These are phyloP conservation scores for Gobio occitaniae DNA, from an alignment of 2,797 vertebrate species.

Conservation along the genomic window DNA sequence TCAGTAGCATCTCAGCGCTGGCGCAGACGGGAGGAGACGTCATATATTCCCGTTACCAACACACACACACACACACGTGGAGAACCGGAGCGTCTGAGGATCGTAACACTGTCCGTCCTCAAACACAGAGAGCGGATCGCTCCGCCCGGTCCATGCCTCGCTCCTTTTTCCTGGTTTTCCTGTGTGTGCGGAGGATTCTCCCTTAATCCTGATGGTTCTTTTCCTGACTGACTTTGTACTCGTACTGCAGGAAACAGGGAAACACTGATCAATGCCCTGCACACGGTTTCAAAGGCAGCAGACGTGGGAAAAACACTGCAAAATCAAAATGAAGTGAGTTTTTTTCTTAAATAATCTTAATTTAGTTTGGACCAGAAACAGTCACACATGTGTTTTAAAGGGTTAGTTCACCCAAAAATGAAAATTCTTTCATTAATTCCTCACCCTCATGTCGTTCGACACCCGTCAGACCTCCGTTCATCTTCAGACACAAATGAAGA, in stretches of 20 bases:
- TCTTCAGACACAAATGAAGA: too few relatives aligned
- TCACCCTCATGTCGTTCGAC: too few relatives aligned
- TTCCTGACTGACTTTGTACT: slow-evolving; percentile 89
- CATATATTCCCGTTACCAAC: neutral
- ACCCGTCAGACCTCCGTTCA: too few relatives aligned
- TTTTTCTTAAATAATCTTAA: too few relatives aligned
- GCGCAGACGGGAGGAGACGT: slow-evolving; percentile 11
- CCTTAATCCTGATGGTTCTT: slow-evolving; percentile 92
- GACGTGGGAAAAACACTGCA: neutral
- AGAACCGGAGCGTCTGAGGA: slow-evolving; percentile 28
- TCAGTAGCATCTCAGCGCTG: slow-evolving; percentile 51
- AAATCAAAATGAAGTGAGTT: too few relatives aligned
- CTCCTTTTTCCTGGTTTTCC: slow-evolving; percentile 9
- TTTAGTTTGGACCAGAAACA: too few relatives aligned
- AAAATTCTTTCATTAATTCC: too few relatives aligned
- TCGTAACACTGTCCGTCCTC: slow-evolving; percentile 6
- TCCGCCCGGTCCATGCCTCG: neutral
- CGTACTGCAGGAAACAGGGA: slow-evolving; percentile 81
- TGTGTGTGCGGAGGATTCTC: slow-evolving; percentile 48
- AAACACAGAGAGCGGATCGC: neutral
- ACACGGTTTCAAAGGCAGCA: neutral
- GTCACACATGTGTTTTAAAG: too few relatives aligned
- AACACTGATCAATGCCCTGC: neutral
- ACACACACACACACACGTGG: neutral
- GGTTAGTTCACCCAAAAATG: too few relatives aligned